Base-by-base conservation (phyloP, 2,113 vertebrate species). In the Catagonus wagneri region DNA sequence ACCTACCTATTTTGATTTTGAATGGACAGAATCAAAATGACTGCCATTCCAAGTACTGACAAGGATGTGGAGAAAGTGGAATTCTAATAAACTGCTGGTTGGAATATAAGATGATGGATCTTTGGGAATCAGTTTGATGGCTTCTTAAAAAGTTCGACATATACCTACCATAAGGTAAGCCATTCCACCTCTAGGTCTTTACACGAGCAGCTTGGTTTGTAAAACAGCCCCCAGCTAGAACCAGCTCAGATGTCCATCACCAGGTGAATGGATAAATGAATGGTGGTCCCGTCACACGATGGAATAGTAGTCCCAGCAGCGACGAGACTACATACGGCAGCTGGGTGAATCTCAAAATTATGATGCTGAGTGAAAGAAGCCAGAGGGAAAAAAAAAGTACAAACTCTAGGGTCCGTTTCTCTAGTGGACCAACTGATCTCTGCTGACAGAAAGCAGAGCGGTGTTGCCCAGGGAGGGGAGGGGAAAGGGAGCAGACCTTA, bases 221-320 rank as follows among this genome's bases (percentile, higher is more conserved):
- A 23, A 44, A 44, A 19, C 1, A 29, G 32, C 16, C 58, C 32
- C 1, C n/a, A 29, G 25, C n/a, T 32, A 9, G 66, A 63, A 36
- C 32, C n/a, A 16, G 1, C 74, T 29, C 39, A 44, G 0, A 10
- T 1, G 2, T 11, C 16, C 20, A 0, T 20, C 68, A n/a, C 0
- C 32, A 19, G 61, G 36, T 32, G n/a, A 39, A 13, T 6, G 20
- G 92, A 25, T 61, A 61, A 58, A 15, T 5, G 23, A 2, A 29
- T 3, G 6, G 36, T 50, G 39, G 16, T 56, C n/a, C 25, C 0
- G 6, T 7, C 16, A 1, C 27, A 10, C 19, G 0, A 4, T 8
- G 23, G 66, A 25, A 56, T 19, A 13, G 16, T 58, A 15, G n/a
- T n/a, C 32, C 3, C 22, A 12, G 75, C 69, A 32, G 0, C 44